Evolutionary conservation across 2,888 invertebrate genomes (phyloP).

Genomic region (Pristionchus entomophagus): DNA sequence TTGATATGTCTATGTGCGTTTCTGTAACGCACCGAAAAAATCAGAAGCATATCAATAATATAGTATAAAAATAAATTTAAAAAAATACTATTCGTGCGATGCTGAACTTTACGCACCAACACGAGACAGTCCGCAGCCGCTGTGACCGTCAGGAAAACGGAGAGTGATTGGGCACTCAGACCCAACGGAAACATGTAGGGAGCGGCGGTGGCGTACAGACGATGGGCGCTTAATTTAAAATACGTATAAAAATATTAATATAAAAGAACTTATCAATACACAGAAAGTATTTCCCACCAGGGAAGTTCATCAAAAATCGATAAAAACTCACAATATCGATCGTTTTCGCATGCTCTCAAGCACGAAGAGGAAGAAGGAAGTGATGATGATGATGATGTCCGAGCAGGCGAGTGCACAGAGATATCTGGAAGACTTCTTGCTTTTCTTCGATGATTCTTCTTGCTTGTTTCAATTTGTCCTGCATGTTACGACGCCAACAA

Average conservation of each 20-base stretch:
- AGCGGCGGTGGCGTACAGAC: conserved; percentile 67
- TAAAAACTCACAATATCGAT: conserved; percentile 49
- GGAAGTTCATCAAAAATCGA: too few species aligned
- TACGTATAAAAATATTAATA: not conserved
- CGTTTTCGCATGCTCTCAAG: conserved; percentile 72
- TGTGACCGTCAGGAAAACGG: conserved; percentile 70
- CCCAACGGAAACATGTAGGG: conserved; percentile 72
- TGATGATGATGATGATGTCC: conserved; percentile 67
- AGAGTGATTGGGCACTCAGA: conserved; percentile 58
- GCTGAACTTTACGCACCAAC: conserved; percentile 61
- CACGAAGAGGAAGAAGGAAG: conserved; percentile 73
- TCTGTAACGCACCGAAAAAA: too few species aligned
- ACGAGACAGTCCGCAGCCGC: conserved; percentile 72
- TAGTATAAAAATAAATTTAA: too few species aligned
- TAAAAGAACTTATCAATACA: too few species aligned
- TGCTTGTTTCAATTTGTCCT: too few species aligned
- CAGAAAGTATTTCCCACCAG: too few species aligned
- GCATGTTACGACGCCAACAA: too few species aligned
- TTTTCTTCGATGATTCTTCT: too few species aligned
- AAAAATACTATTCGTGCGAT: too few species aligned
- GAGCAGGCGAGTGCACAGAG: conserved; percentile 71
- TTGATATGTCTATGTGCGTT: too few species aligned
- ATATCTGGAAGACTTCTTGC: conserved; percentile 55
- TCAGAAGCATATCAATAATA: too few species aligned
- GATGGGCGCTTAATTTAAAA: conserved; percentile 53